phyloP scores from a whole-genome alignment of 2,888 invertebrate species.

The Theretra japonica region DNA sequence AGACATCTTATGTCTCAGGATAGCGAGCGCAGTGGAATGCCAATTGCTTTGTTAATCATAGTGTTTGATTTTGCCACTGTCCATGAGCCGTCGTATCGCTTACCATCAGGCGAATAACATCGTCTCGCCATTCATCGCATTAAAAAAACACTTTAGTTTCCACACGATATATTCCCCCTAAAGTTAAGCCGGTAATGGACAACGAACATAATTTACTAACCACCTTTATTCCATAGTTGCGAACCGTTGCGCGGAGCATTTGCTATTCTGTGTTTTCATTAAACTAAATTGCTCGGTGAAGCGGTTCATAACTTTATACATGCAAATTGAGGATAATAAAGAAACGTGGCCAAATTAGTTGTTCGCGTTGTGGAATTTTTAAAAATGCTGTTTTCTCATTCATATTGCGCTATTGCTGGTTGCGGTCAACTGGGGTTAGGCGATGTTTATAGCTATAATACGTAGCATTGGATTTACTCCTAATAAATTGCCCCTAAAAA shows the following conservation, averaged over 20 bases:
- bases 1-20: too few species aligned
- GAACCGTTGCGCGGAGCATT: slow-evolving; percentile 35
- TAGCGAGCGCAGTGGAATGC: too few species aligned
- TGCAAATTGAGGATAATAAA: slow-evolving; percentile 16
- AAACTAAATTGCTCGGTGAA: slow-evolving; percentile 37
- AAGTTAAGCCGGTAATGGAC: not conserved
- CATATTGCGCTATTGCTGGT: not conserved
- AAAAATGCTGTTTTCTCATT: not conserved
- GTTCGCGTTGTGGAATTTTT: not conserved
- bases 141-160: not conserved
- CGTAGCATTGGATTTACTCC: too few species aligned
- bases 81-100: too few species aligned
- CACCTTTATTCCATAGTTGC: slow-evolving; percentile 1
- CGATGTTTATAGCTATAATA: not conserved
- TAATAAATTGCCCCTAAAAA: too few species aligned
- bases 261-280: slow-evolving; percentile 45
- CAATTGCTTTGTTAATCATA: too few species aligned
- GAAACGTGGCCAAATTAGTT: not conserved
- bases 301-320: slow-evolving; percentile 27
- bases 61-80: too few species aligned
- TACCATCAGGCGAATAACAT: too few species aligned
- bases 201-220: not conserved
- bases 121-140: too few species aligned
- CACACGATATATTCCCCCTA: not conserved
- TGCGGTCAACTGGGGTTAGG: not conserved